A percentile compares a stretch with the other conserved stretches of the same genome.
Conservation (phyloP, 2,797 vertebrate species). For the Pseudochaenichthys georgianus region DNA sequence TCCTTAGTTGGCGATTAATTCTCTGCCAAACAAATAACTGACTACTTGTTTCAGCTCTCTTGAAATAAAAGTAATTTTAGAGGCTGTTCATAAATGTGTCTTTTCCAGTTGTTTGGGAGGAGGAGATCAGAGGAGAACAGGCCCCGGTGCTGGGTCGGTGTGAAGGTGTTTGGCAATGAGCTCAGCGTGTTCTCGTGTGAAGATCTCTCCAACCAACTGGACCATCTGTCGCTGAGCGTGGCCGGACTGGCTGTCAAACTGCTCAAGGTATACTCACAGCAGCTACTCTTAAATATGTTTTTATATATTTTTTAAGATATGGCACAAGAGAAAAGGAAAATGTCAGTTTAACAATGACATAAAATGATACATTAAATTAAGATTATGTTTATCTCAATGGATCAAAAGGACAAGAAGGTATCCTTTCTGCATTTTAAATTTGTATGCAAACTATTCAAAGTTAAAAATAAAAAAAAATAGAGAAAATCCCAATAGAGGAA, state of each 20-base stretch:
- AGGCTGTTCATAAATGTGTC: neutral
- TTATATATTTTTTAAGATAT: too few relatives aligned
- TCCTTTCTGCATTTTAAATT: too few relatives aligned
- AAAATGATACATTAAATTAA: too few relatives aligned
- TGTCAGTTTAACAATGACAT: too few relatives aligned
- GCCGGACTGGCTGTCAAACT: conserved; percentile 86
- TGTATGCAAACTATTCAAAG: too few relatives aligned
- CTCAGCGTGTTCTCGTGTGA: conserved; percentile 86
- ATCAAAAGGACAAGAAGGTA: too few relatives aligned
- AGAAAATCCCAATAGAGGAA: too few relatives aligned
- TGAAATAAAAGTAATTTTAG: neutral
- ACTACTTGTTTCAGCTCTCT: neutral
- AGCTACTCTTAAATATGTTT: neutral
- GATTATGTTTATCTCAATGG: too few relatives aligned
- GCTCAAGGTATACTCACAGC: conserved; percentile 84
- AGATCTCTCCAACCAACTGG: conserved; percentile 77
- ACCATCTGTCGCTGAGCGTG: conserved; percentile 82
- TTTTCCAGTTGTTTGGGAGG: conserved; percentile 81
- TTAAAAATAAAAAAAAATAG: too few relatives aligned
- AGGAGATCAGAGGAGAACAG: conserved; percentile 42
- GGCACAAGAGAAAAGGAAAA: too few relatives aligned
- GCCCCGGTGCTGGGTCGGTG: conserved; percentile 81
- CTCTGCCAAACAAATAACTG: neutral
- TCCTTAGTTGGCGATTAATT: neutral
- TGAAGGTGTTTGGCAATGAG: conserved; percentile 91